phyloP scores from a whole-genome alignment of 1,140 invertebrate genomes.

The Atta colombica region DNA sequence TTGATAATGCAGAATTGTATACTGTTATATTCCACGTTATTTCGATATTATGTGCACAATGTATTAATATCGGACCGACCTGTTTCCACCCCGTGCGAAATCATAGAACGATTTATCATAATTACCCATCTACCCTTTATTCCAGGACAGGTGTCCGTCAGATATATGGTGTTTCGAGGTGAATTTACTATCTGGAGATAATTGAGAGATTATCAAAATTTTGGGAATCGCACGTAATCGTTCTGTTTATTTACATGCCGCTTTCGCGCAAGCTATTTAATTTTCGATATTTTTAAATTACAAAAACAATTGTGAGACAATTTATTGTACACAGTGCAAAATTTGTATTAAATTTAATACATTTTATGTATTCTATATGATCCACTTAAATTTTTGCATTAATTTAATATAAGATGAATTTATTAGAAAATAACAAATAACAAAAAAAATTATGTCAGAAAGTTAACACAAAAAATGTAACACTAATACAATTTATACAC shows the following conservation, averaged over 20 bases:
- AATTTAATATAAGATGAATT: no score
- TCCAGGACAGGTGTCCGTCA: constrained; percentile 47
- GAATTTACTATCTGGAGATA: not conserved
- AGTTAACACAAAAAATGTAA: no score
- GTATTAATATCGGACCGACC: not conserved
- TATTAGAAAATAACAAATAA: no score
- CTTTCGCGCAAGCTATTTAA: not conserved
- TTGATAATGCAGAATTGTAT: not conserved
- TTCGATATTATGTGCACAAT: constrained; percentile 43
- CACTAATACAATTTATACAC: no score
- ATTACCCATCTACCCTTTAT: constrained; percentile 71
- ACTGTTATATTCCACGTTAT: constrained; percentile 15
- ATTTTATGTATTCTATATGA: no score
- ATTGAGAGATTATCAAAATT: constrained; percentile 31
- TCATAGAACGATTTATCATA: constrained; percentile 62
- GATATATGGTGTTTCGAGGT: constrained; percentile 33
- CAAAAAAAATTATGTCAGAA: no score
- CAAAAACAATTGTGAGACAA: not conserved
- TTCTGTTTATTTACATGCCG: not conserved
- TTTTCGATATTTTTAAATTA: not conserved
- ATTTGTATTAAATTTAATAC: no score
- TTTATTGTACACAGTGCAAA: not conserved
- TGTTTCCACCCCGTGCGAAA: not conserved
- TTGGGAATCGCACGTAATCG: not conserved
- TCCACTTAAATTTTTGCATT: no score